Base-by-base conservation (phyloP, 2,797 vertebrate species). In the Spondyliosoma cantharus region DNA sequence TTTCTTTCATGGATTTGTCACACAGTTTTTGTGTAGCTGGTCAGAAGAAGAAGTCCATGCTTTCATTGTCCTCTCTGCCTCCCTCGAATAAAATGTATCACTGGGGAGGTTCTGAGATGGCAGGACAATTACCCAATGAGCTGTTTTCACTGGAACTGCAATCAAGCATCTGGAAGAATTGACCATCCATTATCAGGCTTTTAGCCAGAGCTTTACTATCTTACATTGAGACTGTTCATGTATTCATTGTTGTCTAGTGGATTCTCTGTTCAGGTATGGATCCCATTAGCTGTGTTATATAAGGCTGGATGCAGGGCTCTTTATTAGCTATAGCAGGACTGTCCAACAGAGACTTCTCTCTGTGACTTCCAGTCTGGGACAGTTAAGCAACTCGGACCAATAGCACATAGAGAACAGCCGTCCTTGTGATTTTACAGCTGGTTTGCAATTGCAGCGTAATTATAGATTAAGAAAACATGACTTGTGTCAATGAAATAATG, bases 341-440 rank as follows among this genome's bases (percentile, higher is more conserved):
- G 49, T 74, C 45, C 25, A 45, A 20, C 22, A 50, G 58, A 63
- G 84, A 49, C 76, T 11, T 52, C 54, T 78, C 70, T 61, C 60
- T 27, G 4, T 79, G 64, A 70, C 66, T 46, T 89, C 43, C 66
- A 68, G 66, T 74, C 75, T 67, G 68, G 83, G 72, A 87, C 59
- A 78, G 64, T 71, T 89, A 56, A 72, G 75, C 80, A 80, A 73
- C 80, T 77, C 83, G 69, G 69, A 71, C 75, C 85, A 82, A 75
- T 69, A 83, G 75, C 69, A 81, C 62, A 69, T 63, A 75, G 71
- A 85, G 53, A 86, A 81, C 61, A 62, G 61, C 77, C 86, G 83
- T 82, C 83, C 86, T 89, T 85, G 85, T 93, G 83, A 91, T 93
- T 89, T 87, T 87, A 88, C 90, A 92, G 91, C 85, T 93, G 91